A percentile compares a stretch with the other conserved stretches of the same genome.
Conservation (phyloP, 2,888 invertebrate species). For the Cryptocephalus primarius region DNA sequence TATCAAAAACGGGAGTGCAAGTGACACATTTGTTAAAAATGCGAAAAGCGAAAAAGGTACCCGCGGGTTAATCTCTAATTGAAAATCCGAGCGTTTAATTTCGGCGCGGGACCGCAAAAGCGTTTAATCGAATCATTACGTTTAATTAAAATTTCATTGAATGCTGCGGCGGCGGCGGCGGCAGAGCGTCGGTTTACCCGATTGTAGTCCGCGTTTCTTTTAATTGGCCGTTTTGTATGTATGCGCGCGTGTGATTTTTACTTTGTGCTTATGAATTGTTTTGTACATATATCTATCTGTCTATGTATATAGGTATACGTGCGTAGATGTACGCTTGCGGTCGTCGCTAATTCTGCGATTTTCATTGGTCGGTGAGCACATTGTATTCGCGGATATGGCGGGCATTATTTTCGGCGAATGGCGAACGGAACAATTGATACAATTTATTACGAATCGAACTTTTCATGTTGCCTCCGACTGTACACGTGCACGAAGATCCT, state of each 20-base stretch:
- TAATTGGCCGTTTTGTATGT: not conserved
- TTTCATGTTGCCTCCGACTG: too few relatives aligned
- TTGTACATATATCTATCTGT: too few relatives aligned
- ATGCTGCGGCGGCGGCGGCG: constrained; percentile 13
- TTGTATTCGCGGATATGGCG: too few relatives aligned
- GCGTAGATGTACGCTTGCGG: too few relatives aligned
- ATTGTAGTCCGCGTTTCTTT: not conserved
- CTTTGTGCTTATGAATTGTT: not conserved
- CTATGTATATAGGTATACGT: too few relatives aligned
- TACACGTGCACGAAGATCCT: too few relatives aligned
- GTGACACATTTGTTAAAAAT: constrained; percentile 37
- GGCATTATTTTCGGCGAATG: too few relatives aligned
- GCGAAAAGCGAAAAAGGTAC: constrained; percentile 11
- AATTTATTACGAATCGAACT: too few relatives aligned
- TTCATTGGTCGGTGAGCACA: too few relatives aligned
- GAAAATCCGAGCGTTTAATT: constrained; percentile 23
- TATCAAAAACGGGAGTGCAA: constrained; percentile 31
- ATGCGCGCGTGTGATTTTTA: not conserved
- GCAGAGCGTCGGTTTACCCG: not conserved
- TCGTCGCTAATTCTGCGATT: too few relatives aligned
- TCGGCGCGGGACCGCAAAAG: constrained; percentile 23
- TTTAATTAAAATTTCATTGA: constrained; percentile 37
- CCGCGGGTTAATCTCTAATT: constrained; percentile 2
- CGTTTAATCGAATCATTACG: constrained; percentile 34
- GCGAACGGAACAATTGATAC: too few relatives aligned